These are phyloP conservation scores for Papilio aristodemus DNA, from an alignment of 1,140 invertebrate species.

Conservation along the genomic window DNA sequence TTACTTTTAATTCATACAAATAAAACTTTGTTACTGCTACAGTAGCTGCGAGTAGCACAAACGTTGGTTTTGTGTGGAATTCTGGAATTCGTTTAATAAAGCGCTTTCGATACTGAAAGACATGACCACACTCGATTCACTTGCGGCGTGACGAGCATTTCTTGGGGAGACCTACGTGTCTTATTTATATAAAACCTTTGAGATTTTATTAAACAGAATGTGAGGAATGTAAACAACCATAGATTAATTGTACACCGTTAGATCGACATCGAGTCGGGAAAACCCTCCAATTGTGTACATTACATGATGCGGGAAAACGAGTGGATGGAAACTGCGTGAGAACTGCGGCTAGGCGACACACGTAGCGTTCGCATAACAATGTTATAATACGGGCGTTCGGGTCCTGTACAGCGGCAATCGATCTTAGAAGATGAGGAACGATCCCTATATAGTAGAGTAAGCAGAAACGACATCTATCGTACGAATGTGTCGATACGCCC, in stretches of 20 bases:
- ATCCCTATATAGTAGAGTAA: too few relatives aligned
- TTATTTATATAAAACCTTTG: background rate
- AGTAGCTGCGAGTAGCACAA: too few relatives aligned
- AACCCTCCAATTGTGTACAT: background rate
- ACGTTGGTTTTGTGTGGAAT: too few relatives aligned
- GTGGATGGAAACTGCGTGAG: background rate
- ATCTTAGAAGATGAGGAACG: too few relatives aligned
- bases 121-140: too few relatives aligned
- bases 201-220: conserved; percentile 5
- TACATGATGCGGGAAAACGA: background rate
- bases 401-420: too few relatives aligned
- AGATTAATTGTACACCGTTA: background rate
- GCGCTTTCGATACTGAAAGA: background rate
- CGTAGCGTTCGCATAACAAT: background rate
- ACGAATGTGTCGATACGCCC: too few relatives aligned
- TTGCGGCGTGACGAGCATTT: too few relatives aligned
- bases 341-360: background rate
- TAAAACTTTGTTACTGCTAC: too few relatives aligned
- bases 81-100: background rate
- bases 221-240: background rate
- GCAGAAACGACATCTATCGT: too few relatives aligned
- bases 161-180: background rate
- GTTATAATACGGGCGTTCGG: background rate
- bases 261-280: background rate
- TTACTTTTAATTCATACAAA: too few relatives aligned